Evolutionary conservation across 1,140 invertebrate genomes (phyloP), one percentile per base, ranked within the genome.

Genomic region (Neodiprion virginianus): DNA sequence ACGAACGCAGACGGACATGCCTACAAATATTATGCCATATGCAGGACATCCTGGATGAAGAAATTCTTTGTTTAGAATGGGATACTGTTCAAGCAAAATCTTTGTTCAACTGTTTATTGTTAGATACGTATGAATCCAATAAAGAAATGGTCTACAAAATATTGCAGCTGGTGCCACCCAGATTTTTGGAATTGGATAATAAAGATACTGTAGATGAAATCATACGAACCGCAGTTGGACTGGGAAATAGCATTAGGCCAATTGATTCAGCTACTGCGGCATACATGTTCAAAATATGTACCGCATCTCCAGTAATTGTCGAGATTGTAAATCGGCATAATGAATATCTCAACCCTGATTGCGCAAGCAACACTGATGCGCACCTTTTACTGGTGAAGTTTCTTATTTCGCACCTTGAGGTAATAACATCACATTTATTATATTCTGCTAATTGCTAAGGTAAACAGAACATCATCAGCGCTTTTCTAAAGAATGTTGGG

Each of bases 81-180:
- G 84, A 81, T 1, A 0, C 69, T 8, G 28, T 82, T 10, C 81
- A 88, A 48, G 77, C 90, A 1, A 82, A 89, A 2, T 88, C 88
- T 61, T 77, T 96, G 21, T 81, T 93, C 72, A 80, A 89, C 49
- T 90, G 91, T 77, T 86, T 96, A 73, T 79, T 88, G 4, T 78
- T 89, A n/a, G 95, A 96, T 80, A 93, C 93, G 9, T 97, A 95
- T 83, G 95, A 96, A 85, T 87, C 88, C 17, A 96, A 96, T 81
- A 96, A 96, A 85, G 84, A 88, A 1, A 85, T 94, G 67, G 92
- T 93, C 76, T 88, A 82, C 68, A 80, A 79, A 61, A 82, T 88
- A 72, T 67, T 48, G 48, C 53, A 70, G 50, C 76, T 80, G 53
- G 75, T 82, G 73, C 76, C 79, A 74, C 75, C 80, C 71, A 67